Conservation (phyloP, 53 echinoderm and acorn worm genomes). For the Crossaster papposus region DNA sequence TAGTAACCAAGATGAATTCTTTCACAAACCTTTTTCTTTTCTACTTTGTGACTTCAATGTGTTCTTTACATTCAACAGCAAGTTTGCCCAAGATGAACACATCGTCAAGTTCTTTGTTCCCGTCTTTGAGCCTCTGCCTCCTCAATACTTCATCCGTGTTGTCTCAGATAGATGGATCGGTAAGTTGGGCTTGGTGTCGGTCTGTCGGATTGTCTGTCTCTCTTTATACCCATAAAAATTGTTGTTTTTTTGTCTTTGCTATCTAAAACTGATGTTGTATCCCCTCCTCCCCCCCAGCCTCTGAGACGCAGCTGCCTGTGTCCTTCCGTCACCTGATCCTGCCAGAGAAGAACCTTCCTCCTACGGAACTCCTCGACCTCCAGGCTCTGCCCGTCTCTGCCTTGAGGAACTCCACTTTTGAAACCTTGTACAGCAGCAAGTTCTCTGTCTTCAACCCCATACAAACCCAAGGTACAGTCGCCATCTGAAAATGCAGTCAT, state of each 20-base stretch:
- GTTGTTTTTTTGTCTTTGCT: background rate
- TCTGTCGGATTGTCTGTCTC: background rate
- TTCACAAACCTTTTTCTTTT: background rate
- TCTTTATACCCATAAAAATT: background rate
- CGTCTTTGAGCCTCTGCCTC: conserved; percentile 98
- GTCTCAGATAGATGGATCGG: conserved; percentile 99
- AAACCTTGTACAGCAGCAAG: conserved; percentile 91
- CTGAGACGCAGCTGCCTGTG: conserved; percentile 97
- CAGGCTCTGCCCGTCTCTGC: conserved; percentile 98
- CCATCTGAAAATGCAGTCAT: too few relatives aligned
- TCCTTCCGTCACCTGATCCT: conserved; percentile 99
- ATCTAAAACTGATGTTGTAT: background rate
- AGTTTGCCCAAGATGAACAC: conserved; percentile 98
- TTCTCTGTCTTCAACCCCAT: conserved; percentile 98
- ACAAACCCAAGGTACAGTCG: conserved; percentile 94
- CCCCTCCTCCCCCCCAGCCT: conserved; percentile 57
- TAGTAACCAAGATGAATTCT: too few relatives aligned
- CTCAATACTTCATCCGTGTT: conserved; percentile 98
- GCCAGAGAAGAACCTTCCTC: conserved; percentile 99
- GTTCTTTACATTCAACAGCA: conserved; percentile 59
- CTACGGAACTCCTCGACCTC: conserved; percentile 93
- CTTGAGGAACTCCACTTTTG: conserved; percentile 87
- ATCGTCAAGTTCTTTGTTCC: conserved; percentile 99
- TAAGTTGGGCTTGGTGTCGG: too few relatives aligned
- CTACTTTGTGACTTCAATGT: background rate